phyloP scores from a whole-genome alignment of 2,797 vertebrate genomes.

The Catharus ustulatus region DNA sequence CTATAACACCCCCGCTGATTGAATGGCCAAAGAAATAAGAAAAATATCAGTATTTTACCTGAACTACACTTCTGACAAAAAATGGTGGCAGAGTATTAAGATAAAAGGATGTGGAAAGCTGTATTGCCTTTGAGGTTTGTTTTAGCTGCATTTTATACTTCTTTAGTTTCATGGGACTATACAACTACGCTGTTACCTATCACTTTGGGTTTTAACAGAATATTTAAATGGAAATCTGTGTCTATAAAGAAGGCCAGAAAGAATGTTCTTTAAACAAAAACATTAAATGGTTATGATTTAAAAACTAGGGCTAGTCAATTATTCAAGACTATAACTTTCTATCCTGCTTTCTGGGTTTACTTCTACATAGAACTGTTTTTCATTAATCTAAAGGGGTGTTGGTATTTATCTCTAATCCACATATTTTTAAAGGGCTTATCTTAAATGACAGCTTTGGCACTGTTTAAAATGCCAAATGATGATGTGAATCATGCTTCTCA shows the following conservation, averaged over 20 bases:
- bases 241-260: not conserved
- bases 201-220: not conserved
- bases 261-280: not conserved
- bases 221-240: rapidly evolving
- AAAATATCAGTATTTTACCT: not conserved
- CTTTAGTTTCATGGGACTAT: not conserved
- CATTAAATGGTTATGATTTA: not conserved
- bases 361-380: not conserved
- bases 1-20: not conserved
- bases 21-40: not conserved
- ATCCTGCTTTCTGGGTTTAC: not conserved
- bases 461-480: not conserved
- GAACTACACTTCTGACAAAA: not conserved
- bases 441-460: not conserved
- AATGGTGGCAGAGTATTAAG: not conserved
- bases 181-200: not conserved
- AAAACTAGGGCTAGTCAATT: not conserved
- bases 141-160: not conserved
- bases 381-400: not conserved
- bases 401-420: not conserved
- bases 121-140: not conserved
- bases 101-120: not conserved
- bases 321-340: not conserved
- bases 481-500: not conserved
- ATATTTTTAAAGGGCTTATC: not conserved